Percentiles rank a stretch among this genome's conserved stretches.
phyloP scores from a whole-genome alignment of 1,140 invertebrate species.

The Oryctes rhinoceros region DNA sequence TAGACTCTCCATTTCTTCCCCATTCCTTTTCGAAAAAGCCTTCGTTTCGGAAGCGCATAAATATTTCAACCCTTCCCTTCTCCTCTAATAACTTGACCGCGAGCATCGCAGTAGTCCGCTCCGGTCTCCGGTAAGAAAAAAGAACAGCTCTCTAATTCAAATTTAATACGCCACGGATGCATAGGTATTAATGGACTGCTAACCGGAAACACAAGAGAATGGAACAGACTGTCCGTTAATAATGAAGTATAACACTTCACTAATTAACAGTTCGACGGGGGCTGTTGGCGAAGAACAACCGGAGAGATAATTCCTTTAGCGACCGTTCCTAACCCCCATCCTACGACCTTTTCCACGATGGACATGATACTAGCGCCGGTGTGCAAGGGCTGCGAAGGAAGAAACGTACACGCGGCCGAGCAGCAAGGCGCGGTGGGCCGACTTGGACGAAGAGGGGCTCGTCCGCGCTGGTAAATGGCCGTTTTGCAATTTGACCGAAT shows the following conservation, averaged over 20 bases:
- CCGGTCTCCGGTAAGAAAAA: conserved; percentile 3
- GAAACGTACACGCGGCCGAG: not conserved
- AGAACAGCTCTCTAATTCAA: conserved; percentile 30
- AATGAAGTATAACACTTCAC: conserved; percentile 36
- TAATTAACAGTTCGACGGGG: conserved; percentile 34
- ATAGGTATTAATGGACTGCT: conserved; percentile 34
- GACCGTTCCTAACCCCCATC: not conserved
- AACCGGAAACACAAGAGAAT: conserved; percentile 34
- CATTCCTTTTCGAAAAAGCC: not conserved
- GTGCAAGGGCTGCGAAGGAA: not conserved
- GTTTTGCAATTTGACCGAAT: conserved; percentile 16
- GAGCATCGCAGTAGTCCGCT: not conserved
- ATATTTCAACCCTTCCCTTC: not conserved
- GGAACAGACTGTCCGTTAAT: conserved; percentile 33
- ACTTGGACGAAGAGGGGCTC: not conserved
- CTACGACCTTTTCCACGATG: not conserved
- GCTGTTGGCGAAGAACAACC: conserved; percentile 16
- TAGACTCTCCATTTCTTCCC: no score
- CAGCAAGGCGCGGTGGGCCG: not conserved
- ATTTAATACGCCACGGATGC: conserved; percentile 32
- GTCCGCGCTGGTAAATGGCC: not conserved
- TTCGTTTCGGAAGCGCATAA: not conserved
- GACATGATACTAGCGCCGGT: not conserved
- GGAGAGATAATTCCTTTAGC: conserved; percentile 31
- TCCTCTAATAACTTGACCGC: conserved; percentile 13